Evolutionary conservation across 2,797 vertebrate genomes (phyloP).

Genomic region (Sebastes trivittatus): DNA sequence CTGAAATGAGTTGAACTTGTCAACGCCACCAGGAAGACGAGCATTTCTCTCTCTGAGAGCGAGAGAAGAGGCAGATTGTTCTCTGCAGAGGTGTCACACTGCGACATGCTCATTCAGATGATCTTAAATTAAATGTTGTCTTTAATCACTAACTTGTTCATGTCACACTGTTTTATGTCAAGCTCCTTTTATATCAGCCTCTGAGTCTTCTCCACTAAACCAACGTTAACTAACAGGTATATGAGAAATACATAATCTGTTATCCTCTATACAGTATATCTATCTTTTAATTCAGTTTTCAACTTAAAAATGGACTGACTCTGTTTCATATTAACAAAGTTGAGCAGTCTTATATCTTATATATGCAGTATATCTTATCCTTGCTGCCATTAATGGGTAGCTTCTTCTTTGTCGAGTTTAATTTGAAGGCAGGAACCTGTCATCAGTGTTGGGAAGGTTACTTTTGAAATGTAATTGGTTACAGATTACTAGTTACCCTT

Average conservation of each 20-base stretch:
- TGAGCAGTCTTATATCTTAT: no score
- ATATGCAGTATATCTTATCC: no score
- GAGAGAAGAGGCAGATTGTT: slow-evolving; percentile 22
- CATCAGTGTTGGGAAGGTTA: no score
- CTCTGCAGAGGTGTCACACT: slow-evolving; percentile 13
- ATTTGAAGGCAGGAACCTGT: no score
- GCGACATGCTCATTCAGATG: background rate
- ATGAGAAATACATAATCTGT: background rate
- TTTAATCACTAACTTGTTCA: background rate
- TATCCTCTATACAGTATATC: background rate
- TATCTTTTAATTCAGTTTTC: background rate
- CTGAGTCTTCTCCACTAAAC: background rate
- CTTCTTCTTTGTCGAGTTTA: no score
- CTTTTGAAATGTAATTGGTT: no score
- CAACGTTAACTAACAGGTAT: background rate
- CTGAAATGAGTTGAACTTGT: slow-evolving; percentile 56
- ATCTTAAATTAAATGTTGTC: slow-evolving; percentile 8
- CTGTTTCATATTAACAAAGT: no score
- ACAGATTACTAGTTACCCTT: no score
- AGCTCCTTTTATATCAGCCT: background rate
- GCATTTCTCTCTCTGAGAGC: background rate
- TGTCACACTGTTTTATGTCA: background rate
- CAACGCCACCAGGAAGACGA: slow-evolving; percentile 33
- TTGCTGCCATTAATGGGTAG: no score
- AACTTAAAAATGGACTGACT: background rate